These are phyloP conservation scores for Bos javanicus DNA, from an alignment of 2,113 vertebrate genomes.

Conservation along the genomic window DNA sequence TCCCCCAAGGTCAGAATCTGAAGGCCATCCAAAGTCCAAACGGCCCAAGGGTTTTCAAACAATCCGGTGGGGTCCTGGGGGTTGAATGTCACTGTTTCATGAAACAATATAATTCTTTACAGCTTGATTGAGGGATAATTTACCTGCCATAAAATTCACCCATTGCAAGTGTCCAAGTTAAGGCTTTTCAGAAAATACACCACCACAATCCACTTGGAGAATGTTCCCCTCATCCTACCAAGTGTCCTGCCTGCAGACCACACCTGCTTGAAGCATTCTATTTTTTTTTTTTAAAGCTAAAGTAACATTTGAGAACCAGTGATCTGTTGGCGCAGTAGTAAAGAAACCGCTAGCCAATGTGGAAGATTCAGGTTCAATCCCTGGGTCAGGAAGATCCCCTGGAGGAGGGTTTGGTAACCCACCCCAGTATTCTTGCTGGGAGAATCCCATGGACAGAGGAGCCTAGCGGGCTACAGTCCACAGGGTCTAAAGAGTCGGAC, in stretches of 20 bases:
- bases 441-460: neutral
- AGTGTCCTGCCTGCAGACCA: neutral
- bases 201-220: neutral
- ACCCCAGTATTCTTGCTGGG: neutral
- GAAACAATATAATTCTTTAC: neutral
- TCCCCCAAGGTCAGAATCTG: neutral
- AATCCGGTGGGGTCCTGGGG: neutral
- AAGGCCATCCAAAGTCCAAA: neutral
- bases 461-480: neutral
- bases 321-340: neutral
- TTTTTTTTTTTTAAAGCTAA: neutral
- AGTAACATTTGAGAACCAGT: neutral
- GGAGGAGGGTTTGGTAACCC: neutral
- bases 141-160: conserved; percentile 12
- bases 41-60: neutral
- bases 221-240: neutral
- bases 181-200: neutral
- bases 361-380: neutral
- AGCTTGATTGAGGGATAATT: conserved; percentile 22
- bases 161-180: neutral
- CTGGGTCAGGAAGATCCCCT: neutral
- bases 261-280: neutral
- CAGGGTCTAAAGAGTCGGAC: neutral
- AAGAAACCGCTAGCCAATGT: neutral
- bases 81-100: neutral